Base-by-base conservation (phyloP, 2,888 invertebrate genomes). In the Microplitis deprimator region DNA sequence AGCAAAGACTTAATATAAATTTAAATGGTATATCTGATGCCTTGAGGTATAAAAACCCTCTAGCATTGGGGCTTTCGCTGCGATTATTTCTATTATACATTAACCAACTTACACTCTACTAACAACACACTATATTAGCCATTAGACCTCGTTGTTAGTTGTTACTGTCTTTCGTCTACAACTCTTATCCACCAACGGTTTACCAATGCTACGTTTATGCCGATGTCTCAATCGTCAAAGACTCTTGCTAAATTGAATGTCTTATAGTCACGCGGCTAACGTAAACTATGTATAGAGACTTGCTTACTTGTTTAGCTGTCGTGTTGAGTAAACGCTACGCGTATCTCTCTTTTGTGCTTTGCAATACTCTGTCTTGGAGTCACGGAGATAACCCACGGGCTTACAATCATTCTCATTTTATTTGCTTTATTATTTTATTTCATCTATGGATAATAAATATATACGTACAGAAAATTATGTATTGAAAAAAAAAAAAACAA, bases 221-320 rank as follows among this genome's bases (percentile, higher is more conserved):
- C 86, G 86, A 87, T 87, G 87, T 84, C 86, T 85, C 86, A 87
- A 87, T 87, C 84, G 82, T 82, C 77, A 77, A 80, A 82, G 82
- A 68, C 82, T 86, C 85, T 87, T 86, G 84, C 87, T 85, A 86
- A 86, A 87, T 87, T 86, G 85, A 85, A 85, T 84, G 82, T 79
- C 81, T 84, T 79, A 78, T 79, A 80, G 81, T 83, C 78, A 79
- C 81, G 81, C 80, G 79, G 76, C 65, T 75, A 69, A 70, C 64
- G 73, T 76, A 73, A 40, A 75, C 29, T 67, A 62, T 65, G 41
- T 74, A 74, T 73, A 62, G 41, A 77, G 68, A 68, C 69, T n/a
- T 29, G 62, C 71, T 65, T 41, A 41, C 41, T 50, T 50, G 50
- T 13, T 50, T 50, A 50, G 38, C 67, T 60, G 62, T 77, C 38